Base-by-base conservation (phyloP, 1,140 invertebrate species). In the Psilanteris sp. region DNA sequence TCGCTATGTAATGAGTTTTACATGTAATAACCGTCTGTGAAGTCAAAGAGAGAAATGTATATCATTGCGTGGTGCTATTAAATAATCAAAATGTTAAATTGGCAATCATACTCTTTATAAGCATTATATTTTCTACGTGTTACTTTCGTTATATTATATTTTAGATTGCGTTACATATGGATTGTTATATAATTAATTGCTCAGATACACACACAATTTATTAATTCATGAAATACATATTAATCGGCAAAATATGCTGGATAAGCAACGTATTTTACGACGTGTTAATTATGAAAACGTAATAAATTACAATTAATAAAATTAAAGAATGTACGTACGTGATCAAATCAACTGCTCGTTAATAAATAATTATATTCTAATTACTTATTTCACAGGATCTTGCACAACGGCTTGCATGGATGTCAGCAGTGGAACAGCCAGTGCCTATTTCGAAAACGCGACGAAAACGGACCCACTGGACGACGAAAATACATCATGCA, bases 361-460 rank as follows among this genome's bases (percentile, higher is more conserved):
- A n/a, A n/a, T n/a, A n/a, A n/a, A n/a, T 27, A 27, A 27, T 27
- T 7, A 9, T 27, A 2, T 27, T 11, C 9, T n/a, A n/a, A 32
- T 32, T 32, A 11, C 13, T 32, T 8, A 20, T 20, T 26, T 68
- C 72, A 43, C 18, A 88, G 87, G 85, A 54, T 86, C 88, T 43
- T 85, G 83, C 24, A 77, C 76, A 48, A 84, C 86, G 14, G 79
- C 83, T 18, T 90, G 89, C 54, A 80, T 80, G 39, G 79, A 85
- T 4, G 39, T 85, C 10, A 90, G 89, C 81, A 89, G 88, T 52
- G 86, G 88, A n/a, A 90, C 89, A 0, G 88, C 89, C 1, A 83
- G 72, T 44, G 79, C 79, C 26, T 83, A 83, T 41, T 77, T 71
- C 0, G 70, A 77, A 4, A 78, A 78, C 34, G 52, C 50, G 20